A percentile compares a stretch with the other conserved stretches of the same genome.
Evolutionary conservation across 2,888 invertebrate species (phyloP).

Genomic region (Strigamia crassipes): DNA sequence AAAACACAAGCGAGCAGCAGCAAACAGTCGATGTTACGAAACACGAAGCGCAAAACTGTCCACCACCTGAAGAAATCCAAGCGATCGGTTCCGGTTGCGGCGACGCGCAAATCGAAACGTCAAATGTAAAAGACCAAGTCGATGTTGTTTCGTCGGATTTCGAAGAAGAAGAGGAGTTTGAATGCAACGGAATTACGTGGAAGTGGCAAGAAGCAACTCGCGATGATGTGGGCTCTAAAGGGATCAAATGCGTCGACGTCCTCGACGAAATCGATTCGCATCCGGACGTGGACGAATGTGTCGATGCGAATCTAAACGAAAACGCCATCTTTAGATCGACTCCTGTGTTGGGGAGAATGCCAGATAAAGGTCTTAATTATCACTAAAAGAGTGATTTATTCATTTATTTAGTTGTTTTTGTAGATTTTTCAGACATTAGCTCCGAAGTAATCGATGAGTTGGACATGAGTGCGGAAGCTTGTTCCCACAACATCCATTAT

Average conservation of each 20-base stretch:
- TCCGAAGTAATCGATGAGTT: background rate
- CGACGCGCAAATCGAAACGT: background rate
- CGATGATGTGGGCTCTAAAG: background rate
- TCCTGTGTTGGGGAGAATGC: background rate
- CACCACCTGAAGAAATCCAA: background rate
- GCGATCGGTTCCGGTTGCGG: background rate
- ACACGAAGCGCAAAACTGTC: background rate
- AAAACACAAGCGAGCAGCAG: background rate
- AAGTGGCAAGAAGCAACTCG: background rate
- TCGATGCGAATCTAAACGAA: background rate
- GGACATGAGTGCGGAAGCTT: background rate
- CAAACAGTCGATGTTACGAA: background rate
- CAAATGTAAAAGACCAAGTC: no score
- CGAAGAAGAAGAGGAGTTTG: background rate
- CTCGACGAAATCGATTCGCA: background rate
- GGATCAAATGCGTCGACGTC: background rate
- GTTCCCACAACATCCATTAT: background rate
- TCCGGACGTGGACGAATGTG: background rate
- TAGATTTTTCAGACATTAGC: background rate
- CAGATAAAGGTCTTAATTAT: background rate
- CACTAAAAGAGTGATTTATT: background rate
- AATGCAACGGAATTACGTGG: background rate
- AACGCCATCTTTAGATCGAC: background rate
- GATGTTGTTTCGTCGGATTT: background rate
- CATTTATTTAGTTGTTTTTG: background rate